A percentile compares a stretch with the other conserved stretches of the same genome.
Conservation (phyloP, 2,888 invertebrate genomes). For the Plagodis pulveraria region DNA sequence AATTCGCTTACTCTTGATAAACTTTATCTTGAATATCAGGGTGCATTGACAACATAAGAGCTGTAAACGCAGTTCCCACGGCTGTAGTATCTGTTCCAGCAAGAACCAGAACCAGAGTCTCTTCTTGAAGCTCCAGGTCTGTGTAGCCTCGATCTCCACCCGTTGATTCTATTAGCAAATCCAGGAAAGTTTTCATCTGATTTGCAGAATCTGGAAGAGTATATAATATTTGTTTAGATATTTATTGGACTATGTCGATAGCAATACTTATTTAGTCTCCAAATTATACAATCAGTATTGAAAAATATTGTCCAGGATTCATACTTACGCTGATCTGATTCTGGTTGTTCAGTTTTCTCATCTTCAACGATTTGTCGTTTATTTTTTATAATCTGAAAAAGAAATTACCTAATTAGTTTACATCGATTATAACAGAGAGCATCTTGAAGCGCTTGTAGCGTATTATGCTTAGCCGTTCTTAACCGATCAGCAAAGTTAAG, state of each 20-base stretch:
- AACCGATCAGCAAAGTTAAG: too few relatives aligned
- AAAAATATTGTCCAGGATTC: not conserved
- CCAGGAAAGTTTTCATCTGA: constrained; percentile 26
- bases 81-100: constrained; percentile 52
- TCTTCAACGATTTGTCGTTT: constrained; percentile 23
- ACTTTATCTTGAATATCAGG: constrained; percentile 52
- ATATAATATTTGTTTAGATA: too few relatives aligned
- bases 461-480: too few relatives aligned
- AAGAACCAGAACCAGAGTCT: constrained; percentile 39
- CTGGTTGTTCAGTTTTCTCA: constrained; percentile 8
- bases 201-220: constrained; percentile 11
- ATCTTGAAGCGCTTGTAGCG: too few relatives aligned
- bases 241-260: too few relatives aligned
- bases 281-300: too few relatives aligned
- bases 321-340: constrained; percentile 19
- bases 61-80: constrained; percentile 42
- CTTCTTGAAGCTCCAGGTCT: constrained; percentile 46
- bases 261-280: too few relatives aligned
- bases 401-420: not conserved
- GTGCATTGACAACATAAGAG: constrained; percentile 46
- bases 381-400: constrained; percentile 25
- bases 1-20: constrained; percentile 48
- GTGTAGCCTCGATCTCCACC: constrained; percentile 33
- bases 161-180: constrained; percentile 36
- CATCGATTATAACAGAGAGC: not conserved